Evolutionary conservation across 2,888 invertebrate species (phyloP), one percentile per base, ranked within the genome.

Genomic region (Synanthedon tipuliformis): DNA sequence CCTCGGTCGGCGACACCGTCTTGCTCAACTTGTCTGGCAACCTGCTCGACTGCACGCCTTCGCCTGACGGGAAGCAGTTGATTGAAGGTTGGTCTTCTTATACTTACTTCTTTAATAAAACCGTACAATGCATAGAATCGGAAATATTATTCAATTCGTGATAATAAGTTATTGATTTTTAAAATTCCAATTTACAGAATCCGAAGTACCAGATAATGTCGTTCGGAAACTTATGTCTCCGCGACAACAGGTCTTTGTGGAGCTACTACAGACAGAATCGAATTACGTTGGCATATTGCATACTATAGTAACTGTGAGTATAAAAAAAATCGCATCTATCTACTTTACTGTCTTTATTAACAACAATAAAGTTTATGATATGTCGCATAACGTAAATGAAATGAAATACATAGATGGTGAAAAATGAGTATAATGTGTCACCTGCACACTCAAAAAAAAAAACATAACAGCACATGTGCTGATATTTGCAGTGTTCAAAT

Each of bases 201-300:
- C 89, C 49, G 89, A 89, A 62, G 87, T 86, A 53, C 85, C 88
- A 50, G 89, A 88, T 63, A 93, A 92, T 66, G 89, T 90, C 52
- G 89, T 91, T 55, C 82, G 92, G 58, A 93, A 93, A 68, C 89
- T 90, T 61, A 88, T 92, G 75, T 92, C 94, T 49, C 91, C 93
- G 3, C 88, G 95, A 52, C 94, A 94, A 69, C 93, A 93, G 81
- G 94, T 95, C 51, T 95, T 95, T 75, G 90, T 94, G 83, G 99
- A 99, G 83, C 90, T 99, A 65, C 91, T 96, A 59, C 96, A 97
- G 80, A 99, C 99, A 1, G 99, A 99, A 82, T 94, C 93, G 56
- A 99, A 99, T 89, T 99, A 99, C 81, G 97, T 99, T 56, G 94
- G 94, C 57, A 97, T 99, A 71, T 89, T 99, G 65, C 92, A 95